phyloP scores from a whole-genome alignment of 2,888 invertebrate genomes.

The Ceratothoa steindachneri region DNA sequence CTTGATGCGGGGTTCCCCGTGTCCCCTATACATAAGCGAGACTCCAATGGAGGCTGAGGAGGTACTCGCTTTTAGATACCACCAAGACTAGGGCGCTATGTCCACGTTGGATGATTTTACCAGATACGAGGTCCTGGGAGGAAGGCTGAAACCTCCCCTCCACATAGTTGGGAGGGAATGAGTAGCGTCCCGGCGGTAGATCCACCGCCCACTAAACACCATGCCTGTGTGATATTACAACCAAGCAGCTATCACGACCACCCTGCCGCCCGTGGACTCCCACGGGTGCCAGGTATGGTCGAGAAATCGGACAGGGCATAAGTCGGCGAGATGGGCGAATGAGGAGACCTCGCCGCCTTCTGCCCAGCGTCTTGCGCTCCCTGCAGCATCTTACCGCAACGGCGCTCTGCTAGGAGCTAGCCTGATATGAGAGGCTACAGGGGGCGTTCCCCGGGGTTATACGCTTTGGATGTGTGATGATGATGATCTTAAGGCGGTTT shows the following conservation, averaged over 20 bases:
- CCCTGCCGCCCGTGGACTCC: not conserved
- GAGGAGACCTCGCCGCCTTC: not conserved
- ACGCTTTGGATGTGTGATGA: constrained; percentile 6
- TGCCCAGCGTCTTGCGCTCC: not conserved
- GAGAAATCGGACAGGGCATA: not conserved
- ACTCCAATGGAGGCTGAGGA: not conserved
- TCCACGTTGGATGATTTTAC: too few species aligned
- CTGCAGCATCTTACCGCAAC: too few species aligned
- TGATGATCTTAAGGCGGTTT: too few species aligned
- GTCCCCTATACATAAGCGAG: too few species aligned
- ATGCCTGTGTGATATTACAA: not conserved
- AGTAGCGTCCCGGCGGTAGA: too few species aligned
- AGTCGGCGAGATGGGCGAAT: not conserved
- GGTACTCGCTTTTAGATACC: not conserved
- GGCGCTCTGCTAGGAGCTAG: not conserved
- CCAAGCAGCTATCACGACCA: not conserved
- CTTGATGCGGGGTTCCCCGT: too few species aligned
- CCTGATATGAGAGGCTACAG: not conserved
- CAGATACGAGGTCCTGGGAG: too few species aligned
- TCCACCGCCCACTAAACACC: not conserved
- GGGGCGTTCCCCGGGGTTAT: constrained; percentile 1
- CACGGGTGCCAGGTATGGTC: not conserved
- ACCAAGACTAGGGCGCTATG: too few species aligned
- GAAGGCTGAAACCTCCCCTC: too few species aligned
- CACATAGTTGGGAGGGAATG: too few species aligned